Evolutionary conservation across 2,888 invertebrate genomes (phyloP).

Genomic region (Cerceris ruficornis): DNA sequence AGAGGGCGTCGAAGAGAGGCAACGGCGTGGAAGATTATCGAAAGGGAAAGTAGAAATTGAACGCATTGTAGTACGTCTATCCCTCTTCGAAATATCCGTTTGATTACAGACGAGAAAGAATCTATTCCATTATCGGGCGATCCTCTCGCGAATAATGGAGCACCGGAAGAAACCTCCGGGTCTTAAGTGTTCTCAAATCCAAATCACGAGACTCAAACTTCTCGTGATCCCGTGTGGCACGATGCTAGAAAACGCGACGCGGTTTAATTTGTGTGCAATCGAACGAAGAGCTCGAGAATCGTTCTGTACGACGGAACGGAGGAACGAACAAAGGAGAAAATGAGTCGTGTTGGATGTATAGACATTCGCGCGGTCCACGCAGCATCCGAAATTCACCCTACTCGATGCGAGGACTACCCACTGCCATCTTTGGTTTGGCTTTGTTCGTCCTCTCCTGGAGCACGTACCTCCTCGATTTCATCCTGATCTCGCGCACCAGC

Average conservation of each 20-base stretch:
- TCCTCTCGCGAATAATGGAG: constrained; percentile 11
- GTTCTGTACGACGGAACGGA: not conserved
- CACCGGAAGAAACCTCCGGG: not conserved
- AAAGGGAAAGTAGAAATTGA: constrained; percentile 27
- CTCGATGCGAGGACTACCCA: constrained; percentile 34
- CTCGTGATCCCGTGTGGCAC: constrained; percentile 25
- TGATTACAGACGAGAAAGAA: constrained; percentile 26
- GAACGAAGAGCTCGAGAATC: not conserved
- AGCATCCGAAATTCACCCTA: constrained; percentile 38
- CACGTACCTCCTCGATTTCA: constrained; percentile 75
- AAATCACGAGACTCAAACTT: constrained; percentile 30
- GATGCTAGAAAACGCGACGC: not conserved
- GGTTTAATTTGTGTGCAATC: no score
- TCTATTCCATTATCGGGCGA: constrained; percentile 17
- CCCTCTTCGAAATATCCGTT: constrained; percentile 15
- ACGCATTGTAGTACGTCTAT: constrained; percentile 24
- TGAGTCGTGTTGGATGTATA: not conserved
- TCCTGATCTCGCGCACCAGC: constrained; percentile 64
- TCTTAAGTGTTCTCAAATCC: not conserved
- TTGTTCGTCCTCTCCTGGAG: constrained; percentile 10
- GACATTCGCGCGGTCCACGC: constrained; percentile 34
- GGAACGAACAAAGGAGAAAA: not conserved
- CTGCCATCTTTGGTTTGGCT: constrained; percentile 72
- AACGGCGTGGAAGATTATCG: constrained; percentile 30
- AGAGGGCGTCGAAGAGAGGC: not conserved